Percentiles rank a stretch among this genome's conserved stretches.
Conservation (phyloP, 2,888 invertebrate species). For the Drosophila multiciliata region DNA sequence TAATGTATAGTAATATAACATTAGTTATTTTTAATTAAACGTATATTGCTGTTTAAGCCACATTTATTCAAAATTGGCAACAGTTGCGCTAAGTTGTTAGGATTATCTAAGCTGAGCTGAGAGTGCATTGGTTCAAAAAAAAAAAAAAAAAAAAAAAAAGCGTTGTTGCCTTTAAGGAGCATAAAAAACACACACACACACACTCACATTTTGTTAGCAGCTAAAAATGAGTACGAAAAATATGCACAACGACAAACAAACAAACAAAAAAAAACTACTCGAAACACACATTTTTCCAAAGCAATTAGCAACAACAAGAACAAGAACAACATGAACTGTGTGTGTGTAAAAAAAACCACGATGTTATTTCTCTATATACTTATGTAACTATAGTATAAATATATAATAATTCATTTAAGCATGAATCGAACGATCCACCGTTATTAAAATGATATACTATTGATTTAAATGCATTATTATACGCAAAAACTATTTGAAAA, state of each 20-base stretch:
- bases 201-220: conserved; percentile 6
- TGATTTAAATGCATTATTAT: conserved; percentile 55
- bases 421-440: conserved; percentile 83
- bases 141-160: not conserved
- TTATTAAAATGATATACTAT: conserved; percentile 78
- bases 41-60: conserved; percentile 52
- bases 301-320: conserved; percentile 19
- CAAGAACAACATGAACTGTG: conserved; percentile 12
- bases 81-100: conserved; percentile 26
- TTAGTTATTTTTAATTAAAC: conserved; percentile 52
- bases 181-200: conserved; percentile 3
- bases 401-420: conserved; percentile 72
- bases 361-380: conserved; percentile 58
- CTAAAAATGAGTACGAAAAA: not conserved
- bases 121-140: conserved; percentile 19
- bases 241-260: conserved; percentile 39
- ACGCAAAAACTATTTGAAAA: conserved; percentile 35
- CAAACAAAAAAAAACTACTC: conserved; percentile 19
- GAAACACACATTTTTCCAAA: conserved; percentile 20
- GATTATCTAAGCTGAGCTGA: conserved; percentile 28
- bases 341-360: conserved; percentile 26
- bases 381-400: conserved; percentile 50
- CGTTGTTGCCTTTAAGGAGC: conserved; percentile 36
- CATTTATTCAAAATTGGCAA: conserved; percentile 23
- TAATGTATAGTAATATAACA: conserved; percentile 61